These are phyloP conservation scores for Carcina quercana DNA, from an alignment of 2,888 invertebrate genomes.

Conservation along the genomic window DNA sequence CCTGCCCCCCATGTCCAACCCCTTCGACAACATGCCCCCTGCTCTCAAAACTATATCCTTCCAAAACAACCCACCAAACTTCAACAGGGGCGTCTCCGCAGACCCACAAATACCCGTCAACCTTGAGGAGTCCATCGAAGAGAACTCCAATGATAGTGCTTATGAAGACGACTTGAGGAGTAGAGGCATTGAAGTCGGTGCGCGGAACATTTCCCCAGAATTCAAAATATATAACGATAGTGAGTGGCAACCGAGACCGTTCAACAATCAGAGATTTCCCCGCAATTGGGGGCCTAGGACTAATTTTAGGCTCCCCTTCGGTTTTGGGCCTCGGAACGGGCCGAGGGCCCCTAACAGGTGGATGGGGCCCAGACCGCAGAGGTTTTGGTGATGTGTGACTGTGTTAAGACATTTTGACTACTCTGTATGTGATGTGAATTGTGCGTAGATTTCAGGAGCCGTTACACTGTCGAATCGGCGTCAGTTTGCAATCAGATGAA, in stretches of 20 bases:
- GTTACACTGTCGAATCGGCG: no score
- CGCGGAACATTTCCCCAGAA: constrained; percentile 24
- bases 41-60: constrained; percentile 27
- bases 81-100: constrained; percentile 3
- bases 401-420: no score
- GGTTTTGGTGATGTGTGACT: constrained; percentile 61
- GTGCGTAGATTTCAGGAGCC: no score
- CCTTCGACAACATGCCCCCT: constrained; percentile 55
- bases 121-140: constrained; percentile 19
- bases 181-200: constrained; percentile 28
- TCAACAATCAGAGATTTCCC: constrained; percentile 47
- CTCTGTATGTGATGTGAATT: no score
- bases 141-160: constrained; percentile 26
- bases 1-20: constrained; percentile 40
- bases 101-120: not conserved
- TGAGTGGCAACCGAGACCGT: constrained; percentile 33
- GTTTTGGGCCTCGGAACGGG: constrained; percentile 47
- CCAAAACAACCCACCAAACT: constrained; percentile 13
- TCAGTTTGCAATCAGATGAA: no score
- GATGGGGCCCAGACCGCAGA: constrained; percentile 50
- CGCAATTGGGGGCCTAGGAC: constrained; percentile 56
- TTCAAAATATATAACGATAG: constrained; percentile 29
- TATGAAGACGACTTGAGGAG: constrained; percentile 45
- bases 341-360: constrained; percentile 52
- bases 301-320: constrained; percentile 36